Conservation (phyloP, 2,888 invertebrate genomes). For the Seira musarum region DNA sequence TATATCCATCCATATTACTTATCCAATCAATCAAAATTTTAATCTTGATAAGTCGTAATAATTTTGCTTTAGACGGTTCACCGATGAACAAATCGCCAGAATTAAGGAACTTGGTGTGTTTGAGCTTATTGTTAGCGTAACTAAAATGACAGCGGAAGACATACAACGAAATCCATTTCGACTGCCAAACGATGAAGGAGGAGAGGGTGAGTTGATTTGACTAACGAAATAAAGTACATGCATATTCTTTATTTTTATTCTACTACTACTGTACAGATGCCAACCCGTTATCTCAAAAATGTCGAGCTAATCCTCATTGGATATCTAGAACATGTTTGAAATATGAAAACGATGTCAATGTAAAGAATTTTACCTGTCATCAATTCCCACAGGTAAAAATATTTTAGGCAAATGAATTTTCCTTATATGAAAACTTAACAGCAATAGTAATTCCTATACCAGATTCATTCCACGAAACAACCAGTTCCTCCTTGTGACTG, state of each 20-base stretch:
- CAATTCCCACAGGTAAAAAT: constrained; percentile 71
- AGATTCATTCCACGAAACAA: constrained; percentile 64
- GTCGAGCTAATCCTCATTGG: constrained; percentile 41
- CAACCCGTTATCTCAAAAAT: constrained; percentile 19
- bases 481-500: constrained; percentile 72
- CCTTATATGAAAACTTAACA: neutral
- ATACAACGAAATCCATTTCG: constrained; percentile 74
- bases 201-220: neutral
- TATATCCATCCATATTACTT: neutral
- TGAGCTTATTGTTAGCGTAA: constrained; percentile 75
- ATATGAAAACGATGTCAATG: neutral
- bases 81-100: constrained; percentile 72
- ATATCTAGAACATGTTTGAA: constrained; percentile 38
- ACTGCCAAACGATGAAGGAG: constrained; percentile 70
- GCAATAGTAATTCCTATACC: constrained; percentile 1
- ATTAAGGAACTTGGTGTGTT: constrained; percentile 74
- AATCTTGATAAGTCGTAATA: neutral
- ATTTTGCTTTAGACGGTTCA: constrained; percentile 75
- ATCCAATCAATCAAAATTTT: too few relatives aligned
- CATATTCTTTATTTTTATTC: neutral
- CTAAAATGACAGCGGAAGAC: constrained; percentile 73
- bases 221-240: neutral
- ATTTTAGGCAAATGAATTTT: constrained; percentile 11
- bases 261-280: constrained; percentile 3
- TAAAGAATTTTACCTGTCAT: constrained; percentile 68